A percentile compares a stretch with the other conserved stretches of the same genome.
phyloP scores from a whole-genome alignment of 2,797 vertebrate genomes.

The Squalus acanthias region DNA sequence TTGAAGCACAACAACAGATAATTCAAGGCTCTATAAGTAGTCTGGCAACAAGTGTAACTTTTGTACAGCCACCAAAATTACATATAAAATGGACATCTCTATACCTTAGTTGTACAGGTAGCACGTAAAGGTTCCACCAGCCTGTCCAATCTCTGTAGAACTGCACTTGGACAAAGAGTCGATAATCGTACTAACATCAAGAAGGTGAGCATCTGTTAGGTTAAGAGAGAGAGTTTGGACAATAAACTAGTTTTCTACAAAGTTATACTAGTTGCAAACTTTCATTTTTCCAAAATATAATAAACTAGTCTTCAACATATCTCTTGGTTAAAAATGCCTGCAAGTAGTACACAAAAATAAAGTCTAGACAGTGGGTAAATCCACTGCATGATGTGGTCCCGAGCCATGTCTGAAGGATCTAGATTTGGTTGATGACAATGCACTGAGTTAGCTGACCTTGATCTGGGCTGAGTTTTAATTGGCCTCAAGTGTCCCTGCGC shows the following conservation, averaged over 20 bases:
- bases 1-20: background rate
- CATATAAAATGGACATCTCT: slow-evolving; percentile 23
- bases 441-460: background rate
- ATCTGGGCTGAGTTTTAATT: background rate
- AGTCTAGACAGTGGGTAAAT: background rate
- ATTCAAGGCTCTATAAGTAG: background rate
- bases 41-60: too few species aligned
- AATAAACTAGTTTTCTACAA: background rate
- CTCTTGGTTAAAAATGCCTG: background rate
- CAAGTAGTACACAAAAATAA: background rate
- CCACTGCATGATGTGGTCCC: background rate
- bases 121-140: slow-evolving; percentile 91
- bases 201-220: slow-evolving; percentile 77
- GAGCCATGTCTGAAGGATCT: background rate
- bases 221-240: background rate
- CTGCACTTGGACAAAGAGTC: slow-evolving; percentile 81
- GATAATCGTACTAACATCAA: slow-evolving; percentile 82
- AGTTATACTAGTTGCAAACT: background rate
- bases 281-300: background rate
- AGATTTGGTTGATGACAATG: background rate
- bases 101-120: slow-evolving; percentile 95
- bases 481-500: background rate
- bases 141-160: slow-evolving; percentile 89
- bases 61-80: background rate
- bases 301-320: background rate